Evolutionary conservation across 2,797 vertebrate species (phyloP).

Genomic region (Coregonus suidteri): DNA sequence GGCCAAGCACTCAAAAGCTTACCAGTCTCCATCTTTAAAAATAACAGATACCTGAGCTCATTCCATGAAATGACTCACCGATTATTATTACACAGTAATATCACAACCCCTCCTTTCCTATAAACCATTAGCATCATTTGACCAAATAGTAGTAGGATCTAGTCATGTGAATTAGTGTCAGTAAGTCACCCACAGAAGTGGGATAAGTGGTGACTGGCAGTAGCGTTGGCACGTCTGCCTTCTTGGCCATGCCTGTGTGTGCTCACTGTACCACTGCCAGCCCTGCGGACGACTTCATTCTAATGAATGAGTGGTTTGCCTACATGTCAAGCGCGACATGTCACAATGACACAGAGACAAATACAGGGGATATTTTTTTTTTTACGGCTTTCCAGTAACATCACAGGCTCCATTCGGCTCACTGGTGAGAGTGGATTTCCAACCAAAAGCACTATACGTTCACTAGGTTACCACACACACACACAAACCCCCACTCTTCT

Average conservation of each 20-base stretch:
- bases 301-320: constrained; percentile 21
- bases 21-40: neutral
- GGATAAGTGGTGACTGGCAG: constrained; percentile 14
- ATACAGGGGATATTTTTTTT: neutral
- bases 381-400: neutral
- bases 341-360: constrained; percentile 8
- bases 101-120: neutral
- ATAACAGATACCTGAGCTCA: neutral
- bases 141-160: constrained; percentile 52
- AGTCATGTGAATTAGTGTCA: constrained; percentile 54
- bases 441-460: no score
- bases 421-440: no score
- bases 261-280: constrained; percentile 21
- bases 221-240: neutral
- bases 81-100: neutral
- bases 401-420: neutral
- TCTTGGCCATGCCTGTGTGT: constrained; percentile 21
- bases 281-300: constrained; percentile 30
- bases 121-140: constrained; percentile 21
- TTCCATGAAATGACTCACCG: neutral
- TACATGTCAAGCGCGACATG: constrained; percentile 14
- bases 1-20: neutral
- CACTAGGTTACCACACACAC: neutral
- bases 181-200: constrained; percentile 45
- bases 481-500: neutral